Conservation (phyloP, 1,140 invertebrate genomes). For the Drosophila sulfurigaster region DNA sequence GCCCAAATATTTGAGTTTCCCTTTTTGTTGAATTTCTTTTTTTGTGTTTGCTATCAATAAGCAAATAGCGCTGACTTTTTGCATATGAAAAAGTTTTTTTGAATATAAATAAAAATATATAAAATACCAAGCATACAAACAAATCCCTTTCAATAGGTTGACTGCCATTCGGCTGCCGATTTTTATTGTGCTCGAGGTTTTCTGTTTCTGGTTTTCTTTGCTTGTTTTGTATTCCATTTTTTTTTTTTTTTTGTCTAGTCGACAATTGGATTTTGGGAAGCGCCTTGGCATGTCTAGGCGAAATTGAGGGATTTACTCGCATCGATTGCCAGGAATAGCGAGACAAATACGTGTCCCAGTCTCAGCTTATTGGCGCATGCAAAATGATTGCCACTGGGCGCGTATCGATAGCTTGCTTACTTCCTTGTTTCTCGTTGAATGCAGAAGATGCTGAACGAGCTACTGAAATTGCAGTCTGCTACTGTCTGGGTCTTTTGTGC, state of each 20-base stretch:
- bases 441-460: not conserved
- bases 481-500: conserved; percentile 14
- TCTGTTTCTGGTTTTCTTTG: not conserved
- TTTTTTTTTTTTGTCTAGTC: conserved; percentile 66
- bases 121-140: conserved; percentile 70
- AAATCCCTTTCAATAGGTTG: conserved; percentile 76
- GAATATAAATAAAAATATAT: conserved; percentile 65
- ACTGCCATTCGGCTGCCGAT: conserved; percentile 45
- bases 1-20: conserved; percentile 25
- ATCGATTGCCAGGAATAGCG: conserved; percentile 39
- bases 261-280: conserved; percentile 63
- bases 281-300: conserved; percentile 40
- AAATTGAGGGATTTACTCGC: conserved; percentile 56
- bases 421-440: not conserved
- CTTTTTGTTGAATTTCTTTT: conserved; percentile 34
- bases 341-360: conserved; percentile 66
- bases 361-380: conserved; percentile 69
- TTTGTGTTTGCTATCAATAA: conserved; percentile 67
- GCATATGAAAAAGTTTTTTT: conserved; percentile 59
- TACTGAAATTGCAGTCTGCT: conserved; percentile 22
- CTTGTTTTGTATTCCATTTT: conserved; percentile 45
- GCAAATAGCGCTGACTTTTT: conserved; percentile 61
- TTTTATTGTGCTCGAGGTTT: conserved; percentile 32
- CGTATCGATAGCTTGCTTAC: conserved; percentile 54
- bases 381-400: conserved; percentile 63